These are phyloP conservation scores for Caretta caretta DNA, from an alignment of 2,113 vertebrate genomes.

Conservation along the genomic window DNA sequence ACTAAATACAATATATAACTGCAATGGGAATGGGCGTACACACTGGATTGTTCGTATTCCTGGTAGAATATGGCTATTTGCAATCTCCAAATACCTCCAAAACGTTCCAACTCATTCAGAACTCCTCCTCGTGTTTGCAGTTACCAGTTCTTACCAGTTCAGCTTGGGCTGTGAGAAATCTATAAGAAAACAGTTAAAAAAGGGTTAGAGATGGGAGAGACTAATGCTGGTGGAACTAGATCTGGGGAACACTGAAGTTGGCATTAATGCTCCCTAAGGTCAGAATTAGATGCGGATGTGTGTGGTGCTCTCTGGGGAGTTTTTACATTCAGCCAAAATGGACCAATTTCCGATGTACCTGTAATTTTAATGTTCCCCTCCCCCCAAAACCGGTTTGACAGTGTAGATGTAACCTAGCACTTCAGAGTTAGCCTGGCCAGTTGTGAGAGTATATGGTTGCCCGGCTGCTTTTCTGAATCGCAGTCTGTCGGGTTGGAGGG, in stretches of 20 bases:
- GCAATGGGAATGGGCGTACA: conserved; percentile 29
- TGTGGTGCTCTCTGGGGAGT: neutral
- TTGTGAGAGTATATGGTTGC: conserved; percentile 16
- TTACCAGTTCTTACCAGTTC: neutral
- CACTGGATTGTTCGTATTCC: conserved; percentile 23
- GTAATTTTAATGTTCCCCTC: neutral
- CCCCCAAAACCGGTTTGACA: neutral
- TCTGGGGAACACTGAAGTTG: neutral
- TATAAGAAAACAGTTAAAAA: fast-evolving
- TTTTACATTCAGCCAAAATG: fast-evolving
- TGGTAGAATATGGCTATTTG: conserved; percentile 30
- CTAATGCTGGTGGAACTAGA: neutral
- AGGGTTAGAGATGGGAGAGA: neutral
- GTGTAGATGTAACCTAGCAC: neutral
- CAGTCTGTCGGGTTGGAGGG: neutral
- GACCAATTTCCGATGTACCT: neutral
- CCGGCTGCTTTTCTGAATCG: conserved; percentile 9
- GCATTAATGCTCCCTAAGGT: neutral
- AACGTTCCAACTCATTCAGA: conserved; percentile 48
- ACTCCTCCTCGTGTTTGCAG: neutral
- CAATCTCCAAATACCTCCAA: conserved; percentile 42
- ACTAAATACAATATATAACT: conserved; percentile 71
- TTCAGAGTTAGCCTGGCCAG: neutral
- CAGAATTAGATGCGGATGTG: neutral
- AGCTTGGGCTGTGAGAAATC: neutral